Percentiles rank a stretch among this genome's conserved stretches.
Conservation (phyloP, 2,797 vertebrate genomes). For the Argentina silus region DNA sequence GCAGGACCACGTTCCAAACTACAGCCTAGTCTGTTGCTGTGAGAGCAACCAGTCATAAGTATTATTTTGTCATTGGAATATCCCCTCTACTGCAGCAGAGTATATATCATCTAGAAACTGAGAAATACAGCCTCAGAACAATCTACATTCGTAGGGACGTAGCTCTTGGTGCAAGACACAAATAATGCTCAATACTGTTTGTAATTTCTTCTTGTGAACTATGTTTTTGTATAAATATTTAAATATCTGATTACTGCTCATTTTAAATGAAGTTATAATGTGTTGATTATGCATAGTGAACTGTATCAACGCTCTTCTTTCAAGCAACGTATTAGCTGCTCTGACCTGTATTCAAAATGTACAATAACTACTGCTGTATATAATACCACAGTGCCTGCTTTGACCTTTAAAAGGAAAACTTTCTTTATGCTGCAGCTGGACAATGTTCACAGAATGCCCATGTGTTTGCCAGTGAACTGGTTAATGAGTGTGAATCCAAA, state of each 20-base stretch:
- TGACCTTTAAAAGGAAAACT: conserved; percentile 47
- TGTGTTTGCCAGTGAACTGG: conserved; percentile 54
- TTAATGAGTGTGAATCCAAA: conserved; percentile 62
- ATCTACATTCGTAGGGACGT: conserved; percentile 39
- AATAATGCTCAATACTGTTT: conserved; percentile 40
- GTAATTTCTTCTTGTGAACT: conserved; percentile 66
- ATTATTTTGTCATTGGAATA: conserved; percentile 27
- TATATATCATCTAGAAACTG: conserved; percentile 48
- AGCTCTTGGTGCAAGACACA: conserved; percentile 43
- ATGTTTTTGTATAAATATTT: conserved; percentile 71
- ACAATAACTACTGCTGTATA: conserved; percentile 79
- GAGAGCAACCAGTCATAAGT: conserved; percentile 48
- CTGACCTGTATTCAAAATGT: conserved; percentile 58
- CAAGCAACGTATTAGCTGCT: conserved; percentile 41
- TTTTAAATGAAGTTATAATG: conserved; percentile 62
- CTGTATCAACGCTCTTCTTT: conserved; percentile 44
- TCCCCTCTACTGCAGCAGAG: conserved; percentile 15
- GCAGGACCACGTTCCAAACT: conserved; percentile 49
- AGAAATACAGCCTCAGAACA: conserved; percentile 40
- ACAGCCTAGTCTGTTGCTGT: conserved; percentile 41
- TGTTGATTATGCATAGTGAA: conserved; percentile 44
- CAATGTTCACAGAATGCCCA: conserved; percentile 51
- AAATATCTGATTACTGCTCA: conserved; percentile 56
- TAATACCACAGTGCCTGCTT: conserved; percentile 61
- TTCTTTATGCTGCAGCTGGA: conserved; percentile 52